These are phyloP conservation scores for Muricea muricata DNA, from an alignment of 92 coral and sea anemone species.

Conservation along the genomic window DNA sequence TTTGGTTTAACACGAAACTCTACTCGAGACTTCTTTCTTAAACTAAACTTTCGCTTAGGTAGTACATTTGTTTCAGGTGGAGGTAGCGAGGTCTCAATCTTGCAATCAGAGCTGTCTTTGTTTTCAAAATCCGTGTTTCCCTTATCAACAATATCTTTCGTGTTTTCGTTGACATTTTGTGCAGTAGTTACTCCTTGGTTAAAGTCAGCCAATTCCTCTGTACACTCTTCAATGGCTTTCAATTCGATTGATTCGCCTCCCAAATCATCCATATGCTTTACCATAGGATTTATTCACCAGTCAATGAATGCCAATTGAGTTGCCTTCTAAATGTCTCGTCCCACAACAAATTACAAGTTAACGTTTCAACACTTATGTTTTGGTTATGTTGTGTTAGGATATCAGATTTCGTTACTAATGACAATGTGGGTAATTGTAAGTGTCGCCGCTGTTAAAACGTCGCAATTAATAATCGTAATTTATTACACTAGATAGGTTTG, in stretches of 20 bases:
- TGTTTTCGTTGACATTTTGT: background rate
- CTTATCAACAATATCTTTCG: background rate
- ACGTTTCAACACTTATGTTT: background rate
- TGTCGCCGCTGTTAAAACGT: no score
- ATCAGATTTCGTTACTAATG: background rate
- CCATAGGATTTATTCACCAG: background rate
- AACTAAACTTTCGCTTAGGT: background rate
- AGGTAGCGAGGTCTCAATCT: background rate
- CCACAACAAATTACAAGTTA: background rate
- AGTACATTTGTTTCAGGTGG: background rate
- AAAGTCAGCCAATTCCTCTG: background rate
- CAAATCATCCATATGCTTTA: background rate
- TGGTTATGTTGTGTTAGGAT: background rate
- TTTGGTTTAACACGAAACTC: conserved; percentile 16
- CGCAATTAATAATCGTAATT: conserved; percentile 1
- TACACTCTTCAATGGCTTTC: background rate
- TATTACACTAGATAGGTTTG: background rate
- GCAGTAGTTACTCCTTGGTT: background rate
- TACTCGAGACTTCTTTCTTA: conserved; percentile 7
- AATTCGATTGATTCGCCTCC: background rate
- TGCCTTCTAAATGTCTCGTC: background rate
- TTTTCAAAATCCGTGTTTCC: background rate
- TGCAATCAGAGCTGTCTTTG: background rate
- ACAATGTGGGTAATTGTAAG: background rate
- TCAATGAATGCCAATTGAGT: background rate